Conservation (phyloP, 2,888 invertebrate species). For the Argynnis bischoffii region DNA sequence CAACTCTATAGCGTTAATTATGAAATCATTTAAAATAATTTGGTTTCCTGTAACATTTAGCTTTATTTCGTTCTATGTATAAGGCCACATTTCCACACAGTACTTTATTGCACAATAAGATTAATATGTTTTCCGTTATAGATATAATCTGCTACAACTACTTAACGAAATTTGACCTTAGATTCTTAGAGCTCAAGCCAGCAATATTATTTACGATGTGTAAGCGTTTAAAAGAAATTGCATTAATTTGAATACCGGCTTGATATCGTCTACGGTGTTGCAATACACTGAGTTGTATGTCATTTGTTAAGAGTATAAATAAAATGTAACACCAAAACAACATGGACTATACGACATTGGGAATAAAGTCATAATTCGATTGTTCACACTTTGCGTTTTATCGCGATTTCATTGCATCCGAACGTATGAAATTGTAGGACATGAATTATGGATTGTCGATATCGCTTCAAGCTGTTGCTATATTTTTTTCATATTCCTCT, state of each 20-base stretch:
- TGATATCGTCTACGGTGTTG: conserved; percentile 80
- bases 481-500: conserved; percentile 77
- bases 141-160: conserved; percentile 53
- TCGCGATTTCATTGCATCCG: conserved; percentile 52
- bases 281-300: conserved; percentile 70
- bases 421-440: conserved; percentile 81
- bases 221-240: conserved; percentile 82
- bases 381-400: conserved; percentile 51
- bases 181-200: conserved; percentile 61
- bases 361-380: conserved; percentile 60
- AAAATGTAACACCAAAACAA: conserved; percentile 45
- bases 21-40: too few relatives aligned
- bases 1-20: too few relatives aligned
- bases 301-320: conserved; percentile 52
- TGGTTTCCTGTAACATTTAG: too few relatives aligned
- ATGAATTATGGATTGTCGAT: conserved; percentile 83
- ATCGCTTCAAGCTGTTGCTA: conserved; percentile 82
- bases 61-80: too few relatives aligned
- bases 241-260: conserved; percentile 82
- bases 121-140: conserved; percentile 44
- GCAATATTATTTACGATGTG: conserved; percentile 82
- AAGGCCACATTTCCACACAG: too few relatives aligned
- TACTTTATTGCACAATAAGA: too few relatives aligned
- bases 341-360: conserved; percentile 47
- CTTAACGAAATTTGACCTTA: conserved; percentile 67